A percentile compares a stretch with the other conserved stretches of the same genome.
These are phyloP conservation scores for Raja brachyura DNA, from an alignment of 2,113 vertebrate genomes.

Conservation along the genomic window DNA sequence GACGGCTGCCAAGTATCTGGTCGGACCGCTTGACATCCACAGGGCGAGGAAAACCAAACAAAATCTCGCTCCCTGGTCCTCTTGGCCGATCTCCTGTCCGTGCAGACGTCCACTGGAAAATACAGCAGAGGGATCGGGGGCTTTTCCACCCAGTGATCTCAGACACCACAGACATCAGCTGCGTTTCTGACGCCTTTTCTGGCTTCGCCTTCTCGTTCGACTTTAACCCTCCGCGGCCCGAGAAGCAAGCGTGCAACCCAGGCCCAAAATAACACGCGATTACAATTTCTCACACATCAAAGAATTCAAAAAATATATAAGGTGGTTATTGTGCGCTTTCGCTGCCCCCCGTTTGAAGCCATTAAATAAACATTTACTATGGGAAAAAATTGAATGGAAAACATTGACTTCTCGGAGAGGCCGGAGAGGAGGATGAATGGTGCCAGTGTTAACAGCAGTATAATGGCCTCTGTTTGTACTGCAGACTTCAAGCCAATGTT, in stretches of 20 bases:
- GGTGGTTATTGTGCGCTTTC: neutral
- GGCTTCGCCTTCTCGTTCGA: neutral
- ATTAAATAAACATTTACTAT: slow-evolving; percentile 28
- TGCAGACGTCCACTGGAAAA: neutral
- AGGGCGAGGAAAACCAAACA: neutral
- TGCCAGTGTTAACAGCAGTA: slow-evolving; percentile 18
- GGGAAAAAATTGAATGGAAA: slow-evolving; percentile 28
- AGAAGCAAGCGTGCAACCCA: neutral
- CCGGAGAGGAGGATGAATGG: neutral
- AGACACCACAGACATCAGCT: slow-evolving; percentile 2
- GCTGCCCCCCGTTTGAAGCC: neutral
- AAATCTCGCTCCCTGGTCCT: no score
- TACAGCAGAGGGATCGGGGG: neutral
- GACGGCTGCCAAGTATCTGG: neutral
- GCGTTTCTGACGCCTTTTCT: slow-evolving; percentile 3
- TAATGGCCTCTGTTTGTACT: slow-evolving; percentile 29
- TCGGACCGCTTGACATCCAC: neutral
- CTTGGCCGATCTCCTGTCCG: neutral
- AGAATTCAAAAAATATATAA: neutral
- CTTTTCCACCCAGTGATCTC: slow-evolving; percentile 15
- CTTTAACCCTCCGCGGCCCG: neutral
- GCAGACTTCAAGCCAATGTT: neutral
- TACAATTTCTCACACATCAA: slow-evolving; percentile 1
- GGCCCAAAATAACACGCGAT: slow-evolving; percentile 25
- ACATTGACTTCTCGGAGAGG: neutral